phyloP scores from a whole-genome alignment of 2,888 invertebrate species.

The Drosophila picticornis region DNA sequence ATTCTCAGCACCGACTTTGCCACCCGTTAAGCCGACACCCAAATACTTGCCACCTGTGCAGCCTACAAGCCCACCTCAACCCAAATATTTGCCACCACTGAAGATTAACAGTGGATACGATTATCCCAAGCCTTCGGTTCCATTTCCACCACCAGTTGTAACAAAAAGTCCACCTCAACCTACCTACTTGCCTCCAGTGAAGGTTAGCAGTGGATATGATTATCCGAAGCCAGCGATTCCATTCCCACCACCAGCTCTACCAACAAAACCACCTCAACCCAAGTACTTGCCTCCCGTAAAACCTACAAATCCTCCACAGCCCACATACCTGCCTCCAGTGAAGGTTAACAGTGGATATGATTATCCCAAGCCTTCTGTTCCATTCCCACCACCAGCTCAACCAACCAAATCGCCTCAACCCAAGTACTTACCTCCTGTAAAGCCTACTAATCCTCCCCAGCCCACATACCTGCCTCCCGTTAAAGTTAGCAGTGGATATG shows the following conservation, averaged over 20 bases:
- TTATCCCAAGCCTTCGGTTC: slow-evolving; percentile 37
- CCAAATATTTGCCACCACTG: slow-evolving; percentile 25
- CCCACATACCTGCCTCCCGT: slow-evolving; percentile 61
- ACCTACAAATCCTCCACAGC: slow-evolving; percentile 24
- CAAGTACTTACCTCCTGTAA: slow-evolving; percentile 40
- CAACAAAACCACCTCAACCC: slow-evolving; percentile 23
- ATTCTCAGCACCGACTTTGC: slow-evolving; percentile 41
- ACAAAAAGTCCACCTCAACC: slow-evolving; percentile 10
- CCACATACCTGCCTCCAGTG: slow-evolving; percentile 58
- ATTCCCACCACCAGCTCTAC: slow-evolving; percentile 41
- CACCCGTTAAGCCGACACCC: slow-evolving; percentile 2
- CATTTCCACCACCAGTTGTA: slow-evolving; percentile 51
- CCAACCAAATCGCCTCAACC: slow-evolving; percentile 1
- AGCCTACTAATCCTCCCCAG: slow-evolving; percentile 31
- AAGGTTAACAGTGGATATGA: slow-evolving; percentile 37
- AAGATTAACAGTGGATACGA: slow-evolving; percentile 47
- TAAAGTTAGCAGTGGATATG: slow-evolving; percentile 55
- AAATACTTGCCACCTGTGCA: slow-evolving; percentile 41
- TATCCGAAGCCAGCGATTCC: slow-evolving; percentile 65
- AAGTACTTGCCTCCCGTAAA: slow-evolving; percentile 58
- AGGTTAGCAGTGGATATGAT: slow-evolving; percentile 57
- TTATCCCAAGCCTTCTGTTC: no score
- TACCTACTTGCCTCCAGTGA: slow-evolving; percentile 60
- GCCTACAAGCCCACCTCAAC: slow-evolving; percentile 53
- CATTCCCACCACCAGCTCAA: no score